Percentiles rank a stretch among this genome's conserved stretches.
Conservation (phyloP, 2,797 vertebrate species). For the Megalops cyprinoides region DNA sequence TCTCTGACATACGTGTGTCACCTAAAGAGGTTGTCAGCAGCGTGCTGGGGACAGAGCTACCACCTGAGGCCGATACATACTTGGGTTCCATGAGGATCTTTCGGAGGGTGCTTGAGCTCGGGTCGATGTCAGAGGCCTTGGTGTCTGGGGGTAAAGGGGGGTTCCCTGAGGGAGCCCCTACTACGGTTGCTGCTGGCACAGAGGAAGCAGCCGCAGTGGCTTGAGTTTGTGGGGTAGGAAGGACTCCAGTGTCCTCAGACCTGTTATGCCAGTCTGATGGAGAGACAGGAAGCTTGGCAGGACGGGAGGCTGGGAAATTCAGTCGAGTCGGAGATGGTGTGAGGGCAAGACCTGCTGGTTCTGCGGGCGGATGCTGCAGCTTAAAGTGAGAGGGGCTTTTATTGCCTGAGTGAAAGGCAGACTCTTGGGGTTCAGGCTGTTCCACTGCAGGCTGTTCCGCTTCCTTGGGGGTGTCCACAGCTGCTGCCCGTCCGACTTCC, state of each 20-base stretch:
- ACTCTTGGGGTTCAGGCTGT: conserved; percentile 81
- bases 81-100: conserved; percentile 99
- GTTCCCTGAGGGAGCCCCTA: conserved; percentile 62
- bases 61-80: conserved; percentile 85
- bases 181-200: conserved; percentile 57
- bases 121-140: conserved; percentile 92
- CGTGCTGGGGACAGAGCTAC: conserved; percentile 75
- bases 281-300: conserved; percentile 65
- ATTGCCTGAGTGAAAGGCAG: conserved; percentile 74
- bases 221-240: conserved; percentile 77
- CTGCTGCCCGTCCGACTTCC: conserved; percentile 66
- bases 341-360: conserved; percentile 64
- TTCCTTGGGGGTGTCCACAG: conserved; percentile 77
- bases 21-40: conserved; percentile 80
- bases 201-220: conserved; percentile 77
- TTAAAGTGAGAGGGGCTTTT: conserved; percentile 65
- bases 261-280: conserved; percentile 83
- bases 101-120: conserved; percentile 92
- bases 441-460: conserved; percentile 80
- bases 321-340: conserved; percentile 64
- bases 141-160: conserved; percentile 92
- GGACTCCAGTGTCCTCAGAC: conserved; percentile 83
- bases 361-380: conserved; percentile 59
- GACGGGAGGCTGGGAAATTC: conserved; percentile 66
- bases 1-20: conserved; percentile 79